A percentile compares a stretch with the other conserved stretches of the same genome.
Conservation (phyloP, 2,797 vertebrate species). For the Channa striata region DNA sequence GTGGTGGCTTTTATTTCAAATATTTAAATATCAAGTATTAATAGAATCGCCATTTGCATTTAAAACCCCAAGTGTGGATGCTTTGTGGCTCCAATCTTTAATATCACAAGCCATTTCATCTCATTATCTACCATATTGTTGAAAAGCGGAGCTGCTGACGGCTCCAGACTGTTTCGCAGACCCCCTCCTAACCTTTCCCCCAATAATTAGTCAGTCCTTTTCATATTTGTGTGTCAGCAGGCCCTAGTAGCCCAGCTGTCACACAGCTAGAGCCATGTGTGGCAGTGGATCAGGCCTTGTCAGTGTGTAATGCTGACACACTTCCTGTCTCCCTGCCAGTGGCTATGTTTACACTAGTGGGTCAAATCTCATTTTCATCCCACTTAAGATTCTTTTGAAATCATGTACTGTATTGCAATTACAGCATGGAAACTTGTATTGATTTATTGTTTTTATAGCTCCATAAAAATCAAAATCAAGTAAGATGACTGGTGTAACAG, state of each 20-base stretch:
- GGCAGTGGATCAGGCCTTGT: conserved; percentile 79
- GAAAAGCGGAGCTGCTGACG: conserved; percentile 31
- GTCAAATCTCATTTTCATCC: conserved; percentile 33
- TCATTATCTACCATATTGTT: conserved; percentile 21
- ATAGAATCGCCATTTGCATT: conserved; percentile 20
- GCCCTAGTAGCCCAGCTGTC: conserved; percentile 79
- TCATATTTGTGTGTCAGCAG: conserved; percentile 82
- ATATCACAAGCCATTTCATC: background rate
- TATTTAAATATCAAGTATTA: conserved; percentile 17
- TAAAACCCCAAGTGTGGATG: background rate
- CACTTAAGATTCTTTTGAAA: conserved; percentile 1
- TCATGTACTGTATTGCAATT: background rate
- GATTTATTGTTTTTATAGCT: background rate
- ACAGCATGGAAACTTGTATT: background rate
- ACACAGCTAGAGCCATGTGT: conserved; percentile 84
- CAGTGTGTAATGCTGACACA: conserved; percentile 73
- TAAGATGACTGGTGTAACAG: background rate
- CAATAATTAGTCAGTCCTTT: conserved; percentile 85
- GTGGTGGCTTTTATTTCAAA: background rate
- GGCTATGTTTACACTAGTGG: conserved; percentile 58
- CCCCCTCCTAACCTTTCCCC: conserved; percentile 65
- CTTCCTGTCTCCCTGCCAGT: conserved; percentile 80
- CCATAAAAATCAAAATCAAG: conserved; percentile 1
- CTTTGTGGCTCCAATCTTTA: conserved; percentile 9
- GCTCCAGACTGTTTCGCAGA: conserved; percentile 35